Base-by-base conservation (phyloP, 2,113 vertebrate genomes). In the Oncorhynchus tshawytscha region DNA sequence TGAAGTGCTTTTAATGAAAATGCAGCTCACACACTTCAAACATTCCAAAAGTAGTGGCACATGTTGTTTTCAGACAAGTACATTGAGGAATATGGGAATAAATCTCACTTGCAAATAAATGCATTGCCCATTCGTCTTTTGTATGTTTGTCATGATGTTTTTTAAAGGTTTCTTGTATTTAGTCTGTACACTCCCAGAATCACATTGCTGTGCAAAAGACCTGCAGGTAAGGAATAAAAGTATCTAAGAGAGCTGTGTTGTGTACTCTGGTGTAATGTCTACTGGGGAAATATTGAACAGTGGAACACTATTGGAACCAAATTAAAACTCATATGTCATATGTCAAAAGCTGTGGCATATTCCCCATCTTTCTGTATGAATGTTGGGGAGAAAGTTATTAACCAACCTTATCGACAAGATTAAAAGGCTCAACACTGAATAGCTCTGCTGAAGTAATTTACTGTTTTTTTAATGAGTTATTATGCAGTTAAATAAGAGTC, bases 171-270 rank as follows among this genome's bases (percentile, higher is more conserved):
- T 72, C 85, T 72, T 86, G 18, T 81, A 77, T 83, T 81, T 78
- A 73, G 68, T 78, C 67, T 45, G 76, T 79, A 84, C 76, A 86
- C 54, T 68, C 51, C 49, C 9, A 59, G 75, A 78, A 77, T 70
- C 27, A 79, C 73, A 80, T 87, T 90, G 85, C 86, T 89, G 87
- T 84, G 87, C 85, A 86, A 86, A 85, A 90, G 81, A 84, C 77
- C 83, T 89, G 87, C 84, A 78, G 75, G 66, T 74, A 81, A 81
- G 79, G 79, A 84, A 65, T 64, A 51, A 31, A 31, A 54, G 31
- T 18, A 59, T 66, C 34, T 48, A 27, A 31, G 64, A 60, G 84
- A 76, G 70, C 39, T 27, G 13, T 75, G 82, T 73, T 80, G 77
- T 66, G 1, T 74, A 77, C 74, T 54, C 51, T 86, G 70, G 74